Evolutionary conservation across 2,888 invertebrate species (phyloP).

Genomic region (Sarcophaga variegata): DNA sequence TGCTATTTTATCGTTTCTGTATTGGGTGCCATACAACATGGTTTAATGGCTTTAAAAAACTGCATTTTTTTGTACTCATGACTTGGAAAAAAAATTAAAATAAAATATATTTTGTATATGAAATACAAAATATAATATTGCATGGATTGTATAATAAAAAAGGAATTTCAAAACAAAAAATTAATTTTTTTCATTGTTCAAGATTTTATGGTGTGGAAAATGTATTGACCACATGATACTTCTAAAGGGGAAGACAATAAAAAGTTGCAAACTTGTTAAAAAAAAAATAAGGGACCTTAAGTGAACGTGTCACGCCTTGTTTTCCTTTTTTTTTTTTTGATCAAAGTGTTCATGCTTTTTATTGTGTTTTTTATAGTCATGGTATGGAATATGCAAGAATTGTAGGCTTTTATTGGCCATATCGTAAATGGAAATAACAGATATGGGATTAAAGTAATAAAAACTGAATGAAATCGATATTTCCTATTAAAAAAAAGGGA

Average conservation of each 20-base stretch:
- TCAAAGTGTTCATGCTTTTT: no score
- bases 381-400: slow-evolving; percentile 5
- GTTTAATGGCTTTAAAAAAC: neutral
- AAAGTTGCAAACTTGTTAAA: neutral
- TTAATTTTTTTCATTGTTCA: slow-evolving; percentile 22
- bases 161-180: neutral
- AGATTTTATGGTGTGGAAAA: slow-evolving; percentile 34
- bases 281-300: slow-evolving; percentile 15
- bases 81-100: neutral
- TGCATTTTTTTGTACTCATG: neutral
- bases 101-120: neutral
- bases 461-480: no score
- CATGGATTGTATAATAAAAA: slow-evolving; percentile 1
- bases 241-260: neutral
- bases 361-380: no score
- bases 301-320: slow-evolving; percentile 12
- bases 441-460: no score
- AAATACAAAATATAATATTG: slow-evolving; percentile 5
- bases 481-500: no score
- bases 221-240: slow-evolving; percentile 26
- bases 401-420: slow-evolving; percentile 21
- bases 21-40: neutral
- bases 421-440: no score
- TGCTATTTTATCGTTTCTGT: slow-evolving; percentile 30
- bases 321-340: neutral